Evolutionary conservation across 2,113 vertebrate species (phyloP), one percentile per base, ranked within the genome.

Genomic region (Phoenicopterus ruber): DNA sequence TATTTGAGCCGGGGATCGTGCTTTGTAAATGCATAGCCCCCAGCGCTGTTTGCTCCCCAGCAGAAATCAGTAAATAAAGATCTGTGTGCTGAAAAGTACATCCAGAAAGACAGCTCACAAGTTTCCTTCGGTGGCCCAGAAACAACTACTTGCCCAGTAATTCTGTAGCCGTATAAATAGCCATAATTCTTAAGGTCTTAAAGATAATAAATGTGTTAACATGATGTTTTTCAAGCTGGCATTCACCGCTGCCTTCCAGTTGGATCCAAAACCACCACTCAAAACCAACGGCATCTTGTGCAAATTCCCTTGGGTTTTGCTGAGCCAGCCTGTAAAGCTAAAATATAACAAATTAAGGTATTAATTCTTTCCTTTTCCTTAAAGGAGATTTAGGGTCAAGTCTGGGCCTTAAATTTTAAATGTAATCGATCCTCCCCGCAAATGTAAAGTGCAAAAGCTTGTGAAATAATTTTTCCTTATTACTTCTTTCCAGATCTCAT

Each of bases 301-400:
- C 44, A 49, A 54, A 65, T 42, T 82, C 78, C 66, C 22, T 32
- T 40, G 79, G 79, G 90, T 46, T 93, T 88, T 92, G 82, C 82
- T 73, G 62, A 82, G 72, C 66, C 73, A 66, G 82, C 70, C 74
- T 55, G 40, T 77, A 62, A 57, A 52, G 84, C 74, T 82, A 70
- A 93, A 96, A 83, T 94, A 67, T 16, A 90, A 96, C 88, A 96
- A 96, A 95, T 83, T 24, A 73, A 88, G 63, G 92, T 81, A 88
- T 82, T 61, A 61, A 92, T 83, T 92, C 22, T 90, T 93, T 84
- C 77, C 17, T 94, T 95, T 96, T 94, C 71, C 90, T 93, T 90
- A 77, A 86, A 92, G n/a, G 79, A 95, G 93, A 88, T 94, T 90
- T 95, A 90, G 50, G 88, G 71, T 86, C 84, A 55, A 73, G 42